Conservation (phyloP, 2,888 invertebrate genomes). For the Cremastinae sp. region DNA sequence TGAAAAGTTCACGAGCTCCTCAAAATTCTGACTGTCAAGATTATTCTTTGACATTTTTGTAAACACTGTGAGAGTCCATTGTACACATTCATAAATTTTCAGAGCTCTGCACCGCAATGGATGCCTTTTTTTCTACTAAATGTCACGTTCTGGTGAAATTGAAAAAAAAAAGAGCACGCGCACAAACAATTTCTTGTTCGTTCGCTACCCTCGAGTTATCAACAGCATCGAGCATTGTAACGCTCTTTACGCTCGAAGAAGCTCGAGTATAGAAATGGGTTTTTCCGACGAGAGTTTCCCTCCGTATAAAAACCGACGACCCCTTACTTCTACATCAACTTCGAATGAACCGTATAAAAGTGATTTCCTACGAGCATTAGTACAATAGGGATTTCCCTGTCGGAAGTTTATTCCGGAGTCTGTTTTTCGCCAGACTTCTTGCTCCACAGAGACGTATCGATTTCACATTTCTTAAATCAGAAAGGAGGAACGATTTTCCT, state of each 20-base stretch:
- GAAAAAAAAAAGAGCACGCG: conserved; percentile 8
- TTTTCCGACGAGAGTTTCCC: conserved; percentile 14
- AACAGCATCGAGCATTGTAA: conserved; percentile 25
- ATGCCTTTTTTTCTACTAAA: conserved; percentile 10
- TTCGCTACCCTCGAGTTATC: conserved; percentile 24
- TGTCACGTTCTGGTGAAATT: conserved; percentile 20
- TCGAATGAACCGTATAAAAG: conserved; percentile 33
- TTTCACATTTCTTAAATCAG: too few species aligned
- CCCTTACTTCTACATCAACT: conserved; percentile 19
- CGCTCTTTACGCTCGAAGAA: conserved; percentile 25
- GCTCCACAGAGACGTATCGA: conserved; percentile 9
- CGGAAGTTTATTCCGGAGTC: conserved; percentile 21
- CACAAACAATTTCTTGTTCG: conserved; percentile 4
- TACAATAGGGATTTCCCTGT: conserved; percentile 10
- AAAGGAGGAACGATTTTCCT: too few species aligned
- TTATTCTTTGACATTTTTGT: conserved; percentile 33
- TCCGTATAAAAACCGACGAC: conserved; percentile 20
- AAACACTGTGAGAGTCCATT: background rate
- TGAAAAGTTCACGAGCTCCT: conserved; percentile 3
- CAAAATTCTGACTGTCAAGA: conserved; percentile 1
- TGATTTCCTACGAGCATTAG: conserved; percentile 43
- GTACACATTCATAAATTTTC: background rate
- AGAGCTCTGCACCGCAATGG: background rate
- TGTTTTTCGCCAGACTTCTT: conserved; percentile 34
- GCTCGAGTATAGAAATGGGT: conserved; percentile 7